Evolutionary conservation across 2,113 vertebrate species (phyloP).

Genomic region (Saguinus midas): DNA sequence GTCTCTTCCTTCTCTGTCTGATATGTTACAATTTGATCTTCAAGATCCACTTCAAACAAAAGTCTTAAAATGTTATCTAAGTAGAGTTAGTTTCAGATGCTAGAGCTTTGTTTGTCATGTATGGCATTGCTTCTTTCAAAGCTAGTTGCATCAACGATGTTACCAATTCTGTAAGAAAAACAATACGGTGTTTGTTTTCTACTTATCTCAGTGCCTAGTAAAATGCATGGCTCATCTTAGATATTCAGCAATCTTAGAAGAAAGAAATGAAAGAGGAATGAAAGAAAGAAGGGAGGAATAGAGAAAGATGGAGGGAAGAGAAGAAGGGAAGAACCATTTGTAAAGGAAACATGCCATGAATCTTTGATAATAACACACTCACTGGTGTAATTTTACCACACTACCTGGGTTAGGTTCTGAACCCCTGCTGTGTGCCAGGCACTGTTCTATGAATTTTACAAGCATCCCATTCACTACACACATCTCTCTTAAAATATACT

Average conservation of each 20-base stretch:
- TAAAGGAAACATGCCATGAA: background rate
- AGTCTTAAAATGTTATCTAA: background rate
- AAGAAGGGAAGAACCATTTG: background rate
- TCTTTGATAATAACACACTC: background rate
- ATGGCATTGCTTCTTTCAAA: background rate
- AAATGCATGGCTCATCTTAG: background rate
- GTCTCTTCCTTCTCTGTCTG: background rate
- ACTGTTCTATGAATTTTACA: rapidly evolving
- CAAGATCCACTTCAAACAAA: background rate
- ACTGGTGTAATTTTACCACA: rapidly evolving
- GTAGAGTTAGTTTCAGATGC: background rate
- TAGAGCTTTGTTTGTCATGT: too few relatives aligned
- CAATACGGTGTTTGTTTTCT: background rate
- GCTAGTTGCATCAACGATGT: rapidly evolving
- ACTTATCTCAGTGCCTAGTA: background rate
- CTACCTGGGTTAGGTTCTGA: rapidly evolving
- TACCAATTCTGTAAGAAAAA: background rate
- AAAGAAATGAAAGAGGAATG: background rate
- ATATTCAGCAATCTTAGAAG: background rate
- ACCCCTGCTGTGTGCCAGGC: too few relatives aligned
- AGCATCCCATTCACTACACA: rapidly evolving
- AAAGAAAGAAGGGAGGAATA: background rate
- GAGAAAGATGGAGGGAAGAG: background rate
- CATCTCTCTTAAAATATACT: background rate
- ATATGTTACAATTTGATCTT: background rate